Evolutionary conservation across 2,113 vertebrate species (phyloP).

Genomic region (Callopanchax toddi): DNA sequence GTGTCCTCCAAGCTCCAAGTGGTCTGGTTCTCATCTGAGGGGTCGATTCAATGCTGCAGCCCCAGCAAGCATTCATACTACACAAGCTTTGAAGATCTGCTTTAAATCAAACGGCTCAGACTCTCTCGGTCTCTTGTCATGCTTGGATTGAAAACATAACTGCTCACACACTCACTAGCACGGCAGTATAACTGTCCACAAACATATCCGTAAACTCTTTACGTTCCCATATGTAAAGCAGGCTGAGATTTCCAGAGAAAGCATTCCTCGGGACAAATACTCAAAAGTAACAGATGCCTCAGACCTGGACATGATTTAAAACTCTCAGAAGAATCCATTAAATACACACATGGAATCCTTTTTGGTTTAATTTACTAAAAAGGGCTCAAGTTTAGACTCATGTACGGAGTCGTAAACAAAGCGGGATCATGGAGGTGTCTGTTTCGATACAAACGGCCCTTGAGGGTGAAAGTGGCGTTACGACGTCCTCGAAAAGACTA

Average conservation of each 20-base stretch:
- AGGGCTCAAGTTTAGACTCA: conserved; percentile 25
- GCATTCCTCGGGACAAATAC: neutral
- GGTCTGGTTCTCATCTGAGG: conserved; percentile 66
- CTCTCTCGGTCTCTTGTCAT: conserved; percentile 41
- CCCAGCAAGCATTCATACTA: conserved; percentile 24
- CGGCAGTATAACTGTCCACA: conserved; percentile 10
- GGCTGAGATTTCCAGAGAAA: neutral
- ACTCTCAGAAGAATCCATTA: conserved; percentile 17
- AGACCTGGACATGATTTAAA: neutral
- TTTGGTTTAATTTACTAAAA: conserved; percentile 29
- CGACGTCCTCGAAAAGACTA: conserved; percentile 39
- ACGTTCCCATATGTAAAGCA: neutral
- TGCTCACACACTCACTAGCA: conserved; percentile 15
- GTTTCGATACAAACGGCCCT: conserved; percentile 60
- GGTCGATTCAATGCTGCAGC: conserved; percentile 49
- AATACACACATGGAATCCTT: conserved; percentile 9
- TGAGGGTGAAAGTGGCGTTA: conserved; percentile 60
- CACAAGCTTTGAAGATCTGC: conserved; percentile 58
- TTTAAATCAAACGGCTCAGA: conserved; percentile 59
- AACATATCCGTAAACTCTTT: conserved; percentile 20
- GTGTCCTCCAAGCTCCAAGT: conserved; percentile 29
- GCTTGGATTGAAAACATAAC: conserved; percentile 53
- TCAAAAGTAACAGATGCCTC: conserved; percentile 6
- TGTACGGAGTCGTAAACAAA: conserved; percentile 35
- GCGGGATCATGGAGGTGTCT: conserved; percentile 36